Evolutionary conservation across 2,888 invertebrate genomes (phyloP).

Genomic region (Drosophila infuscata): DNA sequence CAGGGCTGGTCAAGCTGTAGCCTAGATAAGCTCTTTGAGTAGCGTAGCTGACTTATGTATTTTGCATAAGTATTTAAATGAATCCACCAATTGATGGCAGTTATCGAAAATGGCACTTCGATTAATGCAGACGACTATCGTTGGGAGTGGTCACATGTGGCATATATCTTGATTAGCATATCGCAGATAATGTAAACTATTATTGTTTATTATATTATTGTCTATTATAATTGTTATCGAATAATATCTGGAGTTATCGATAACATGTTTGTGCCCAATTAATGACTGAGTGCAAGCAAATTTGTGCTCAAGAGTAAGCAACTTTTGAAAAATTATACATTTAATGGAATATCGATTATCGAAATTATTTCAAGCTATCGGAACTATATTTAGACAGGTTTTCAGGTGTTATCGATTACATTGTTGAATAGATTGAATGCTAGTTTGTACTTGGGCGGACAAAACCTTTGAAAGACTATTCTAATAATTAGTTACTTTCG

Average conservation of each 20-base stretch:
- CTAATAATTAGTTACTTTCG: background rate
- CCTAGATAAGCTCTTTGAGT: background rate
- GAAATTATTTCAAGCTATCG: background rate
- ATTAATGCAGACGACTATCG: background rate
- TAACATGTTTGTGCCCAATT: background rate
- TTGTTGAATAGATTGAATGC: background rate
- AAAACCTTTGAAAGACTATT: background rate
- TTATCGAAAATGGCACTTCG: background rate
- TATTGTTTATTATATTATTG: too few species aligned
- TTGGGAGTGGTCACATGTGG: background rate
- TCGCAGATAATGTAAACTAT: background rate
- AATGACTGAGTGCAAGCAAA: background rate
- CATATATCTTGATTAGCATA: background rate
- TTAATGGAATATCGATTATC: background rate
- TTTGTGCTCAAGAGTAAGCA: background rate
- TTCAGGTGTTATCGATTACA: background rate
- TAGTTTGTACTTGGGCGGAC: background rate
- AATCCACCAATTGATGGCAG: background rate
- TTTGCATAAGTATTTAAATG: conserved; percentile 4
- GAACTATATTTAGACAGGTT: background rate
- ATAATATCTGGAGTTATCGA: conserved; percentile 1
- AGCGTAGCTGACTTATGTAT: conserved; percentile 1
- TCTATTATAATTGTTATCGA: too few species aligned
- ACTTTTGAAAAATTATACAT: background rate
- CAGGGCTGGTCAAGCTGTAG: conserved; percentile 3